Conservation (phyloP, 2,888 invertebrate genomes). For the Amaurobius ferox region DNA sequence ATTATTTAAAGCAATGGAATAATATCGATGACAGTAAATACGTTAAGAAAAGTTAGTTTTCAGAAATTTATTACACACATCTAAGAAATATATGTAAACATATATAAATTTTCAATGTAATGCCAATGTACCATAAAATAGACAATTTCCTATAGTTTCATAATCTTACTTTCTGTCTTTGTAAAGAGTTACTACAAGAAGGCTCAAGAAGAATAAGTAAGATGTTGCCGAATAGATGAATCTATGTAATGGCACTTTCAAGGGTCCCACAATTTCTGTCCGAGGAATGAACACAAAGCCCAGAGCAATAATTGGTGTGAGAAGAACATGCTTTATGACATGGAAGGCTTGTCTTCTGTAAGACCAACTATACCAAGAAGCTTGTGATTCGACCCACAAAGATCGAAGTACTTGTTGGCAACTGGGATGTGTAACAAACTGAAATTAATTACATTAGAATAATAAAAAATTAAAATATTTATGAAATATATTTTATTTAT, state of each 20-base stretch:
- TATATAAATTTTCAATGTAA: no score
- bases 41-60: no score
- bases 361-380: constrained; percentile 68
- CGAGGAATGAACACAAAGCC: constrained; percentile 64
- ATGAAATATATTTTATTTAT: no score
- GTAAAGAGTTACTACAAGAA: constrained; percentile 79
- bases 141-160: no score
- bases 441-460: constrained; percentile 75
- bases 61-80: no score
- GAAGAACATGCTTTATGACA: constrained; percentile 60
- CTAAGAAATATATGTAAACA: no score
- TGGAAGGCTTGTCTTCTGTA: constrained; percentile 44
- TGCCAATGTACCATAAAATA: no score
- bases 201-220: constrained; percentile 83
- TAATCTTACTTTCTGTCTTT: constrained; percentile 56
- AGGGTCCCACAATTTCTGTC: constrained; percentile 55
- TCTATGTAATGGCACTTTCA: constrained; percentile 83
- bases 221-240: constrained; percentile 84
- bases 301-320: constrained; percentile 64
- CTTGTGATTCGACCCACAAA: constrained; percentile 69
- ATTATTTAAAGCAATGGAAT: no score
- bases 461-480: no score
- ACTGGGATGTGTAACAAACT: constrained; percentile 86
- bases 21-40: no score
- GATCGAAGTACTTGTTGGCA: constrained; percentile 81